A percentile compares a stretch with the other conserved stretches of the same genome.
Evolutionary conservation across 2,113 vertebrate species (phyloP).

Genomic region (Mormyrus iriodes): DNA sequence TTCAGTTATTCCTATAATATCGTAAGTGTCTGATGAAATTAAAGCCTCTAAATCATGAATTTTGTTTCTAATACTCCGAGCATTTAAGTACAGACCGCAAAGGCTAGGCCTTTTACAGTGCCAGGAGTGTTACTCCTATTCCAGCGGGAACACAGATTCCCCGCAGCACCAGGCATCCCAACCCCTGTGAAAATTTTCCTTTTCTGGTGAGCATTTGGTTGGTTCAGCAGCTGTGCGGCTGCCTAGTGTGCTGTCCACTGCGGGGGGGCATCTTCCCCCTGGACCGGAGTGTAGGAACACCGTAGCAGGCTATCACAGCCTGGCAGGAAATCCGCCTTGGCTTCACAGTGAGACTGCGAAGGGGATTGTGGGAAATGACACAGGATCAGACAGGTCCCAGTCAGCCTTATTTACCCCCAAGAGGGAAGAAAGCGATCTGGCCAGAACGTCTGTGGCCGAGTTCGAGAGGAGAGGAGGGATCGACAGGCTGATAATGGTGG

Average conservation of each 20-base stretch:
- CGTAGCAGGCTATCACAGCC: not conserved
- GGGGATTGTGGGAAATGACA: conserved; percentile 18
- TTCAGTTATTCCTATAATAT: no score
- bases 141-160: no score
- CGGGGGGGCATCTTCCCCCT: not conserved
- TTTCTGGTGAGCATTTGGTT: not conserved
- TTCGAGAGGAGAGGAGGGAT: not conserved
- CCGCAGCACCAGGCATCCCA: no score
- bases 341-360: not conserved
- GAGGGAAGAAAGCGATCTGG: not conserved
- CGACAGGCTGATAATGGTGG: not conserved
- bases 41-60: no score
- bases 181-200: not conserved
- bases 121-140: no score
- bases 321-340: not conserved
- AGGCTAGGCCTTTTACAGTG: no score
- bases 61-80: no score
- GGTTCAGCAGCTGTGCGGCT: not conserved
- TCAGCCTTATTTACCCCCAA: conserved; percentile 1
- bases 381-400: not conserved
- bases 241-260: not conserved
- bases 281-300: not conserved
- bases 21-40: no score
- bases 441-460: not conserved
- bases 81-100: no score